Conservation (phyloP, 2,888 invertebrate species). For the Meghimatium bilineatum region DNA sequence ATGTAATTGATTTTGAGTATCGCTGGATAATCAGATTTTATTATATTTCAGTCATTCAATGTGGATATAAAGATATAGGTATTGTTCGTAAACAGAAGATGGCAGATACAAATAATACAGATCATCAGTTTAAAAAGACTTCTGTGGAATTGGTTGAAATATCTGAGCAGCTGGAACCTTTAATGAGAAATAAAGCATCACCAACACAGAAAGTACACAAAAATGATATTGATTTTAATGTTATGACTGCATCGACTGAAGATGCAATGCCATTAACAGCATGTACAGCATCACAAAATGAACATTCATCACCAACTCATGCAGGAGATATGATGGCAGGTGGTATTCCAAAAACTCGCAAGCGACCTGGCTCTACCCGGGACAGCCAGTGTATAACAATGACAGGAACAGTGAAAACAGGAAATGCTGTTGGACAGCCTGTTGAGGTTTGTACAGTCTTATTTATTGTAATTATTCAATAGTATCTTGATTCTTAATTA, state of each 20-base stretch:
- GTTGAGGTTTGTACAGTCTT: constrained; percentile 80
- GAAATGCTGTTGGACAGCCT: constrained; percentile 57
- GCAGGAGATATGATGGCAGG: constrained; percentile 5
- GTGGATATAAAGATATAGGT: not conserved
- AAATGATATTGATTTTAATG: not conserved
- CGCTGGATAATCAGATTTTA: too few species aligned
- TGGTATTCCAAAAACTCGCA: constrained; percentile 37
- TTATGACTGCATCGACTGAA: not conserved
- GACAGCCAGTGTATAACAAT: constrained; percentile 78
- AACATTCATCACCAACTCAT: constrained; percentile 5
- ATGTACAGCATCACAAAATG: not conserved
- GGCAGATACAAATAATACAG: not conserved
- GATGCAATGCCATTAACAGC: not conserved
- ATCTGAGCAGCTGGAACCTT: constrained; percentile 39
- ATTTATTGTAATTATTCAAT: constrained; percentile 77
- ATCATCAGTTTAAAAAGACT: not conserved
- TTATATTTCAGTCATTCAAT: too few species aligned
- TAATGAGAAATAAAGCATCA: constrained; percentile 29
- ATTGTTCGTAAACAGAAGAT: not conserved
- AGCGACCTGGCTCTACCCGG: constrained; percentile 39
- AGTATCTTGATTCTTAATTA: too few species aligned
- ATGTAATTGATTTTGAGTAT: too few species aligned
- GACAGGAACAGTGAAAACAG: constrained; percentile 83
- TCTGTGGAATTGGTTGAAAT: constrained; percentile 35
- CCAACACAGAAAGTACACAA: not conserved